phyloP scores from a whole-genome alignment of 2,888 invertebrate species.

The Periphyllus acericola region DNA sequence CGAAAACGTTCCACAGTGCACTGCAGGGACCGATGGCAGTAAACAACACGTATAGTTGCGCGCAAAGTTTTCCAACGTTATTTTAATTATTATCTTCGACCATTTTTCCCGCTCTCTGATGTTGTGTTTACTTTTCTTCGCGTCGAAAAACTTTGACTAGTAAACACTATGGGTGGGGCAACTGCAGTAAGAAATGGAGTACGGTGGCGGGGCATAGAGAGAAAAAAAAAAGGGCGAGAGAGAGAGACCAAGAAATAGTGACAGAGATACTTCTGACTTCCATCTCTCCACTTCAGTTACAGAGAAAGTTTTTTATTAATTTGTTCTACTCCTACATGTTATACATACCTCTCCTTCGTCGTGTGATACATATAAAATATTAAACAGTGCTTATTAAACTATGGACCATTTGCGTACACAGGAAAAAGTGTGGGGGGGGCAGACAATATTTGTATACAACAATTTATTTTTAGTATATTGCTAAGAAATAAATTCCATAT shows the following conservation, averaged over 20 bases:
- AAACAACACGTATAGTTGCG: not conserved
- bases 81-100: conserved; percentile 46
- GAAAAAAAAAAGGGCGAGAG: not conserved
- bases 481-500: too few species aligned
- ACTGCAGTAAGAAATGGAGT: not conserved
- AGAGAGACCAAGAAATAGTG: not conserved
- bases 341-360: not conserved
- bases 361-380: not conserved
- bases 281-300: too few species aligned
- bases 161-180: not conserved
- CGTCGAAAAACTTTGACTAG: conserved; percentile 16
- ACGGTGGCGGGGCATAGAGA: not conserved
- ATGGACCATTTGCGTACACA: not conserved
- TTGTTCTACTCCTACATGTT: not conserved
- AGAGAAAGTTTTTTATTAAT: conserved; percentile 15
- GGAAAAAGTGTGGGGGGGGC: not conserved
- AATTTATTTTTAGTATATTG: too few species aligned
- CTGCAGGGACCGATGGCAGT: not conserved
- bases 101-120: not conserved
- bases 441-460: too few species aligned
- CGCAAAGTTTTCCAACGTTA: conserved; percentile 4
- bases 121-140: conserved; percentile 8
- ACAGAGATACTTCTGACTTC: not conserved
- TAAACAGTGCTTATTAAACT: too few species aligned
- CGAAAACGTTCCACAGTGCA: not conserved